These are phyloP conservation scores for Sericinus montela DNA, from an alignment of 2,888 invertebrate genomes.

Conservation along the genomic window DNA sequence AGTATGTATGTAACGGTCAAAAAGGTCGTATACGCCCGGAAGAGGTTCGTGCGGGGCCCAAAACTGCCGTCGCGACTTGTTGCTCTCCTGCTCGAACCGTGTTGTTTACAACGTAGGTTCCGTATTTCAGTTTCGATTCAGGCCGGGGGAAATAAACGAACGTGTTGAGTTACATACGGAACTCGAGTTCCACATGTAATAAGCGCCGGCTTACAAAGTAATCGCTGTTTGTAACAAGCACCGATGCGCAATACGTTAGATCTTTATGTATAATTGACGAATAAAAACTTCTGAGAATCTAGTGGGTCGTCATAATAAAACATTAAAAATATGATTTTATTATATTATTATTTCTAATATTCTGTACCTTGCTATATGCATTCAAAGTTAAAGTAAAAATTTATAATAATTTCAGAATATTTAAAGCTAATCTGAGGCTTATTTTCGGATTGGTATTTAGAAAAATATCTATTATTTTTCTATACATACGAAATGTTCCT, in stretches of 20 bases:
- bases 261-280: constrained; percentile 6
- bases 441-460: no score
- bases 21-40: constrained; percentile 46
- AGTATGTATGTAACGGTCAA: not conserved
- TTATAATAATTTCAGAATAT: no score
- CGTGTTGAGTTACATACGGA: no score
- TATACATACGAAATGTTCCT: no score
- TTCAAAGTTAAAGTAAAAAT: no score
- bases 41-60: constrained; percentile 43
- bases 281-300: no score
- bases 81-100: constrained; percentile 39
- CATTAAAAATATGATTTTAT: no score
- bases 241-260: not conserved
- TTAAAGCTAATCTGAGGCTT: no score
- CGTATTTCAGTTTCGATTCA: constrained; percentile 42
- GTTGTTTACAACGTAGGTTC: constrained; percentile 51
- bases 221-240: constrained; percentile 19
- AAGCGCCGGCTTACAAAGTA: constrained; percentile 21
- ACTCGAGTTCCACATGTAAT: constrained; percentile 32
- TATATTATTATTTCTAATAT: no score
- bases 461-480: no score
- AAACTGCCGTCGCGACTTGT: constrained; percentile 55
- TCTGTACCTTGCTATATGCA: no score
- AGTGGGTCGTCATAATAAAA: no score
- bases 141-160: constrained; percentile 9